Base-by-base conservation (phyloP, 2,113 vertebrate genomes). In the Sclerurus mexicanus region DNA sequence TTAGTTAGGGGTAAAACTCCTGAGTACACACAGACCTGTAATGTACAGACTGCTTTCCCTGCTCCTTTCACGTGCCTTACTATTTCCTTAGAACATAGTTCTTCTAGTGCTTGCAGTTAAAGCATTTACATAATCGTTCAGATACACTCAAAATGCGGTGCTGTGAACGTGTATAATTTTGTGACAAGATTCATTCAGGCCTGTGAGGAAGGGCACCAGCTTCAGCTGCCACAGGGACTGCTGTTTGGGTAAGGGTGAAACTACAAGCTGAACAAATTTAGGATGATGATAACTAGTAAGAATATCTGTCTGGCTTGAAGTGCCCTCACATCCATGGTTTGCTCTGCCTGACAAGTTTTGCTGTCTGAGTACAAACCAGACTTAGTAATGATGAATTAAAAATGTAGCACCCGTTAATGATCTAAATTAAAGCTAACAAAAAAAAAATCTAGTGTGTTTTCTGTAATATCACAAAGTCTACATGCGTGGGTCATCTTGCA, bases 11-110 rank as follows among this genome's bases (percentile, higher is more conserved):
- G 59, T 77, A 53, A 53, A 49, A 27, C 46, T 62, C n/a, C 40
- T 4, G 69, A 44, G 27, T 14, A 1, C 35, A 15, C 0, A 2
- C 42, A 3, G 28, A 7, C 22, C 30, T 64, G 0, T 39, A 21
- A 35, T 3, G 3, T 52, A 8, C 22, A 10, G 12, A n/a, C 20
- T 14, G 18, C 39, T 71, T 46, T 40, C 68, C 50, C 21, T 2
- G 3, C 50, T 62, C 53, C 47, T 52, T 28, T 33, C 12, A 14
- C 40, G 46, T 56, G 42, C 33, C 4, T 0, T 39, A 1, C 19
- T 10, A 27, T 56, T 87, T 35, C 63, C 23, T 25, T 6, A 2
- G 33, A 42, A 31, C 14, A 7, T 18, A 18, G 22, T 55, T 85
- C 24, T 44, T 30, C 6, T 6, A 7, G 30, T 42, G 47, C 64